phyloP scores from a whole-genome alignment of 2,888 invertebrate genomes.

The Zele albiditarsus region DNA sequence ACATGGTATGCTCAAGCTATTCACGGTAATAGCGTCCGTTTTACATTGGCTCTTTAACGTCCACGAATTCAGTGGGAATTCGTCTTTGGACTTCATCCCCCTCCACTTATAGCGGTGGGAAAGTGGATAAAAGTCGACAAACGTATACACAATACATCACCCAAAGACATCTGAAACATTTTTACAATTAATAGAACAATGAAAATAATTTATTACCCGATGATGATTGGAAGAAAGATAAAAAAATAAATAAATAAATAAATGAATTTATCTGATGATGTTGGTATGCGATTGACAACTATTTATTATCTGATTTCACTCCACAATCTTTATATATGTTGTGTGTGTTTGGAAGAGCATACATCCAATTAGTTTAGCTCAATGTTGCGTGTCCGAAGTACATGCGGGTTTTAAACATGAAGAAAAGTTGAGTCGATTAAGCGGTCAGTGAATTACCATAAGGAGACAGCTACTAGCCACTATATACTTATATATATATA shows the following conservation, averaged over 20 bases:
- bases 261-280: constrained; percentile 8
- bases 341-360: constrained; percentile 1
- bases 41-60: constrained; percentile 66
- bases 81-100: constrained; percentile 56
- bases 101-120: constrained; percentile 30
- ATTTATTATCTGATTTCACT: constrained; percentile 32
- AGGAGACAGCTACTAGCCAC: constrained; percentile 47
- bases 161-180: neutral
- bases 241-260: constrained; percentile 8
- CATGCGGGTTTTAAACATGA: constrained; percentile 20
- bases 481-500: neutral
- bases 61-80: constrained; percentile 56
- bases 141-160: neutral
- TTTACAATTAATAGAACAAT: neutral
- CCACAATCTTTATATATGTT: constrained; percentile 14
- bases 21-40: constrained; percentile 63
- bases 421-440: constrained; percentile 50
- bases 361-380: constrained; percentile 32
- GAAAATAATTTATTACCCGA: neutral
- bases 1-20: constrained; percentile 58
- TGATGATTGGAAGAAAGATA: neutral
- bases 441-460: constrained; percentile 54
- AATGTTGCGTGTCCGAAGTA: constrained; percentile 30
- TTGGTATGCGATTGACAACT: constrained; percentile 25
- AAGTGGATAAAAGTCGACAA: neutral